phyloP scores from a whole-genome alignment of 2,113 vertebrate species.

The Aplodontia rufa region DNA sequence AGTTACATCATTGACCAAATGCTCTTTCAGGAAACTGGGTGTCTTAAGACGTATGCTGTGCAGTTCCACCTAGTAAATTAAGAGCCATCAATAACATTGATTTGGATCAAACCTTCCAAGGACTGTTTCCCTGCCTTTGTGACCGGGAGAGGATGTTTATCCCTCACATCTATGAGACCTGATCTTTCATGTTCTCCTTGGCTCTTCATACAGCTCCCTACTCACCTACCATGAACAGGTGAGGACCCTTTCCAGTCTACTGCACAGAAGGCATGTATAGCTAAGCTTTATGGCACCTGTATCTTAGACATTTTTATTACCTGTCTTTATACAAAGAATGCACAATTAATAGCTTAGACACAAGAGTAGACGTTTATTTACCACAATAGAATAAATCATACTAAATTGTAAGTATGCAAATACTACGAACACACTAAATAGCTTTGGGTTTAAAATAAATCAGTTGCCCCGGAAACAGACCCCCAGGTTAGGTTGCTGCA shows the following conservation, averaged over 20 bases:
- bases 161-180: background rate
- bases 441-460: no score
- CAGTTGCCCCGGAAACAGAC: no score
- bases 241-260: background rate
- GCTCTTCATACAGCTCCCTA: background rate
- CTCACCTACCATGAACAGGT: fast-evolving
- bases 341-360: no score
- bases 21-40: background rate
- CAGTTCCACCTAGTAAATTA: background rate
- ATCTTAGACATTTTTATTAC: no score
- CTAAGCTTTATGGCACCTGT: no score
- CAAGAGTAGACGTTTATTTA: no score
- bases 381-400: no score
- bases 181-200: background rate
- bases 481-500: no score
- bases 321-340: no score
- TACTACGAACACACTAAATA: no score
- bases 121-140: background rate
- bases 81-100: background rate
- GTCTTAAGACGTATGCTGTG: background rate
- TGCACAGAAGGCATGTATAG: no score
- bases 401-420: no score
- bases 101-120: background rate
- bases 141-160: background rate
- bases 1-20: background rate